Percentiles rank a stretch among this genome's conserved stretches.
These are phyloP conservation scores for Melinaea menophilus DNA, from an alignment of 2,888 invertebrate species.

Conservation along the genomic window DNA sequence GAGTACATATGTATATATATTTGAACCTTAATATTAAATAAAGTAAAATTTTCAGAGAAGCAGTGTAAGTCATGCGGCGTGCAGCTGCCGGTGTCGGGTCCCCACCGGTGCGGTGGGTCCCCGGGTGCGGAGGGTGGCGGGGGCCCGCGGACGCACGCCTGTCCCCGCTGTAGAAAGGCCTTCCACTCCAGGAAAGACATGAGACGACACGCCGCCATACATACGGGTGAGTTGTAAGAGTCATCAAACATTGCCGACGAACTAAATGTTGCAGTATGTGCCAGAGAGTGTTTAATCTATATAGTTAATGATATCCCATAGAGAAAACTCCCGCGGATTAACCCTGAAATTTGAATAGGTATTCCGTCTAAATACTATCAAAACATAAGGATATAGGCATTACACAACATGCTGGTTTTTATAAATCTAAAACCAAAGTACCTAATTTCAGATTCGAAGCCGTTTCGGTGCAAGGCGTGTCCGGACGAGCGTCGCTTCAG, in stretches of 20 bases:
- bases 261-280: no score
- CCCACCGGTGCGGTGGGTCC: conserved; percentile 17
- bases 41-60: conserved; percentile 34
- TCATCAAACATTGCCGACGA: no score
- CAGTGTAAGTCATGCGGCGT: conserved; percentile 39
- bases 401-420: not conserved
- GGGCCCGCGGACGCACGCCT: conserved; percentile 68
- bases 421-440: conserved; percentile 2
- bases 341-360: no score
- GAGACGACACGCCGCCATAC: conserved; percentile 82
- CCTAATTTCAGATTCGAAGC: conserved; percentile 78
- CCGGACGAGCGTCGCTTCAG: conserved; percentile 79
- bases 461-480: conserved; percentile 84
- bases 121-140: conserved; percentile 21
- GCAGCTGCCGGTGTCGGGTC: conserved; percentile 37
- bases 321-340: no score
- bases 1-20: no score
- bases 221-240: conserved; percentile 74
- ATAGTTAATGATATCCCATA: no score
- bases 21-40: no score
- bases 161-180: conserved; percentile 81
- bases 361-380: no score
- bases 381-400: no score
- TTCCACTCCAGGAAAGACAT: conserved; percentile 84
- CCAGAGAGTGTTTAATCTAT: no score